Conservation (phyloP, 1,140 invertebrate genomes). For the Babylonia areolata region DNA sequence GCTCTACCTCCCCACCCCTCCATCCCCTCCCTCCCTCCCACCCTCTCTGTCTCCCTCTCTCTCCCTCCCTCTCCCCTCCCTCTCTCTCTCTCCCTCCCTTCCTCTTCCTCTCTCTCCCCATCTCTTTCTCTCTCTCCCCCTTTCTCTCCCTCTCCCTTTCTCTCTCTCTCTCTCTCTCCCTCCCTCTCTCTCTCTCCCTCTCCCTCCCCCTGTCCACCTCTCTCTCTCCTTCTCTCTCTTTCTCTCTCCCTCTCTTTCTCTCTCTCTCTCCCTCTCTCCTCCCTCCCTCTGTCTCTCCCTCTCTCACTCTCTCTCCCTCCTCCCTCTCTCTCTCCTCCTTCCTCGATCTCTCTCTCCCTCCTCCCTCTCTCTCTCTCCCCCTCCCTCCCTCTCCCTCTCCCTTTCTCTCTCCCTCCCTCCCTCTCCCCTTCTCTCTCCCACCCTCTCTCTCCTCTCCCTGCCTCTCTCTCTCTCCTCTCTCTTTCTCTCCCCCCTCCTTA, state of each 20-base stretch:
- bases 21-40: not conserved
- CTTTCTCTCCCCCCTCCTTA: not conserved
- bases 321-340: not conserved
- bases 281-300: not conserved
- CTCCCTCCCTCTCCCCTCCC: not conserved
- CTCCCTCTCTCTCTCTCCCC: not conserved
- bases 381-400: not conserved
- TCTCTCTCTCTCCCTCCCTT: not conserved
- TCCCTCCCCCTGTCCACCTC: not conserved
- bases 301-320: constrained; percentile 20
- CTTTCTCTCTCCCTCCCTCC: not conserved
- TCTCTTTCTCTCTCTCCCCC: not conserved
- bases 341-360: not conserved
- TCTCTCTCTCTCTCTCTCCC: constrained; percentile 20
- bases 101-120: not conserved
- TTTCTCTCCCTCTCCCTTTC: not conserved
- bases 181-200: not conserved
- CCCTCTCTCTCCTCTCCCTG: too few relatives aligned
- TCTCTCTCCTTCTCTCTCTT: not conserved
- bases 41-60: not conserved
- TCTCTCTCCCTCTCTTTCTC: not conserved
- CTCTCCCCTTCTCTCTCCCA: too few relatives aligned
- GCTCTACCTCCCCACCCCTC: not conserved
- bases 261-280: not conserved
- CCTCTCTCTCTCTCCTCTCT: too few relatives aligned